phyloP scores from a whole-genome alignment of 2,113 vertebrate species.

The Eudorcas thomsonii region DNA sequence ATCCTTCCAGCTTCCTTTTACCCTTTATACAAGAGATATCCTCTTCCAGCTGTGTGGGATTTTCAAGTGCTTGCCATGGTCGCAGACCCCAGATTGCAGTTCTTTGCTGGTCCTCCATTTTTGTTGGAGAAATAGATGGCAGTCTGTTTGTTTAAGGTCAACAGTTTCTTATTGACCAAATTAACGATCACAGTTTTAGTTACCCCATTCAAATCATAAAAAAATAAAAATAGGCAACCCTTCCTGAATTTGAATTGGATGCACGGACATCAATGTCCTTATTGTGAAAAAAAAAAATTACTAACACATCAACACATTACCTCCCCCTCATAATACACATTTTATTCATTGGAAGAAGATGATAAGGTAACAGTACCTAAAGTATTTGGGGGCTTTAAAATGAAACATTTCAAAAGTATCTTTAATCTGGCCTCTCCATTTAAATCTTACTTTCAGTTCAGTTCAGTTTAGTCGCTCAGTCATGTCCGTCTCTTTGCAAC shows the following conservation, averaged over 20 bases:
- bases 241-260: neutral
- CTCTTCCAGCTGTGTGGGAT: neutral
- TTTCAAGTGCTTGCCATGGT: too few relatives aligned
- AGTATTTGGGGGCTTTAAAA: neutral
- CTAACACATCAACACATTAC: neutral
- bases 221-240: constrained; percentile 33
- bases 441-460: neutral
- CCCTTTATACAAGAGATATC: neutral
- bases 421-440: constrained; percentile 12
- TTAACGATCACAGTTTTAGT: constrained; percentile 49
- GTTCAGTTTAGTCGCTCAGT: too few relatives aligned
- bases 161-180: constrained; percentile 28
- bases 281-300: constrained; percentile 17
- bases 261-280: neutral
- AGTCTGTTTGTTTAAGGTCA: neutral
- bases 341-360: neutral
- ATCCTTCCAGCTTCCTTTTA: neutral
- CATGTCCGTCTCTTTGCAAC: too few relatives aligned
- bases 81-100: neutral
- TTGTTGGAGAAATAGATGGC: neutral
- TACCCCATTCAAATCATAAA: constrained; percentile 1
- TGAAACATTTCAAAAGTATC: neutral
- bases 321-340: neutral
- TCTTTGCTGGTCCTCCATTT: neutral
- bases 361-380: neutral